Conservation (phyloP, 2,797 vertebrate genomes). For the Parauchenoglanis punctatus region DNA sequence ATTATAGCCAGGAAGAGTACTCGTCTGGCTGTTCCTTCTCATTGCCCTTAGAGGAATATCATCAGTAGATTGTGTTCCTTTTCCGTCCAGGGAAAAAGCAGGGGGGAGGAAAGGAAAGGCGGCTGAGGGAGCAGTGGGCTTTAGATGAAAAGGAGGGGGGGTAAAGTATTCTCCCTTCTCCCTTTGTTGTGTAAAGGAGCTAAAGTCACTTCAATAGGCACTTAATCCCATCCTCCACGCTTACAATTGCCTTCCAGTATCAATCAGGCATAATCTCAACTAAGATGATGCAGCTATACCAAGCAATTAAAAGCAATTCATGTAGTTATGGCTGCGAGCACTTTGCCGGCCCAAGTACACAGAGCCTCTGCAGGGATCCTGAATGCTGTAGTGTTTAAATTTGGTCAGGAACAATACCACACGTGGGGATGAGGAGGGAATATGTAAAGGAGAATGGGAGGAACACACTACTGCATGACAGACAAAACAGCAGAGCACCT, state of each 20-base stretch:
- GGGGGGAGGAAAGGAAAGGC: constrained; percentile 26
- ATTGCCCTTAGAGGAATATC: constrained; percentile 83
- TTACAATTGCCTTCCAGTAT: constrained; percentile 92
- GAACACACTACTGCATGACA: constrained; percentile 68
- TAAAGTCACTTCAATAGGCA: constrained; percentile 97
- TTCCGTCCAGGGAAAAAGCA: constrained; percentile 67
- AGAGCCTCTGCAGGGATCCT: constrained; percentile 78
- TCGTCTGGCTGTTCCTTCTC: constrained; percentile 78
- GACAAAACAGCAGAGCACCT: constrained; percentile 72
- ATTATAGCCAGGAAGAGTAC: constrained; percentile 82
- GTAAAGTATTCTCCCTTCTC: constrained; percentile 82
- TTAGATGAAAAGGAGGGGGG: constrained; percentile 61
- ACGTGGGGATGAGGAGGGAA: constrained; percentile 70
- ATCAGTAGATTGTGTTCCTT: constrained; percentile 86
- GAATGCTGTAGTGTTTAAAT: constrained; percentile 81
- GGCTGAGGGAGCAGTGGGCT: constrained; percentile 34
- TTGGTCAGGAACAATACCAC: constrained; percentile 78
- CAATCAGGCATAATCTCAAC: constrained; percentile 89
- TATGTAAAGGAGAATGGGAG: constrained; percentile 73
- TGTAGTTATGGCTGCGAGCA: constrained; percentile 86
- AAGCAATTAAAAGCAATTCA: constrained; percentile 93
- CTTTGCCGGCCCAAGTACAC: constrained; percentile 80
- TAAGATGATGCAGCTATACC: constrained; percentile 86
- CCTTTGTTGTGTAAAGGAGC: constrained; percentile 88
- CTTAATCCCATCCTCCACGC: constrained; percentile 97